These are phyloP conservation scores for Drosophila pseudotalamancana DNA, from an alignment of 2,888 invertebrate species.

Conservation along the genomic window DNA sequence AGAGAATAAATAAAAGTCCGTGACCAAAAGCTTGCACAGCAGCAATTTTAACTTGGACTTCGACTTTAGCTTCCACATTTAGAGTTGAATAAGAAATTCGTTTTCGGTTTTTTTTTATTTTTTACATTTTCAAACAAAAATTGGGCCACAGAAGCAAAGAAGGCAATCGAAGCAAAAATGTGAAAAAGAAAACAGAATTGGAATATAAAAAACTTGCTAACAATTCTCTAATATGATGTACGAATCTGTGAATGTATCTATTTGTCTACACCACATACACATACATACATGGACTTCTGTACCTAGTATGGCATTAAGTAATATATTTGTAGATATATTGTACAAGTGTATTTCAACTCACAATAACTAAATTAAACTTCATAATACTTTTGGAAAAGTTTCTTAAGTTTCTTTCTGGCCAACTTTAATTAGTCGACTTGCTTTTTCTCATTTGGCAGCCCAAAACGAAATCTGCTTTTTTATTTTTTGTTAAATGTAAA, in stretches of 20 bases:
- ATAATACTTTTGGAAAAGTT: neutral
- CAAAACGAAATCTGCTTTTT: neutral
- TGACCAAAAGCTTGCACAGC: constrained; percentile 38
- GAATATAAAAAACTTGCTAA: constrained; percentile 11
- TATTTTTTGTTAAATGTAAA: constrained; percentile 11
- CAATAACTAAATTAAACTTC: neutral
- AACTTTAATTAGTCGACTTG: neutral
- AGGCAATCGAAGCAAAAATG: constrained; percentile 38
- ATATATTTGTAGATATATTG: neutral
- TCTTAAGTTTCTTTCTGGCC: neutral
- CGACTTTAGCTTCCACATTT: constrained; percentile 46
- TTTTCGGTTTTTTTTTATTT: constrained; percentile 14
- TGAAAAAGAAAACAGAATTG: constrained; percentile 12
- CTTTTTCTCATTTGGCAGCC: constrained; percentile 28
- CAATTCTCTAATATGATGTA: neutral
- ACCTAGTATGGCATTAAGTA: neutral
- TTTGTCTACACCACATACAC: neutral
- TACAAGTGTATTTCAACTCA: neutral
- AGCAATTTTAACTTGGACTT: constrained; percentile 56
- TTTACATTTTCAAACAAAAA: constrained; percentile 46
- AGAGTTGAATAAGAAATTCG: constrained; percentile 46
- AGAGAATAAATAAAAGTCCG: constrained; percentile 33
- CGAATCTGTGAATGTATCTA: neutral
- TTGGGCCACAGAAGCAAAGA: constrained; percentile 56
- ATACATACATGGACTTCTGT: neutral